Percentiles rank a stretch among this genome's conserved stretches.
These are phyloP conservation scores for Jordanella pulchra DNA, from an alignment of 2,797 vertebrate species.

Conservation along the genomic window DNA sequence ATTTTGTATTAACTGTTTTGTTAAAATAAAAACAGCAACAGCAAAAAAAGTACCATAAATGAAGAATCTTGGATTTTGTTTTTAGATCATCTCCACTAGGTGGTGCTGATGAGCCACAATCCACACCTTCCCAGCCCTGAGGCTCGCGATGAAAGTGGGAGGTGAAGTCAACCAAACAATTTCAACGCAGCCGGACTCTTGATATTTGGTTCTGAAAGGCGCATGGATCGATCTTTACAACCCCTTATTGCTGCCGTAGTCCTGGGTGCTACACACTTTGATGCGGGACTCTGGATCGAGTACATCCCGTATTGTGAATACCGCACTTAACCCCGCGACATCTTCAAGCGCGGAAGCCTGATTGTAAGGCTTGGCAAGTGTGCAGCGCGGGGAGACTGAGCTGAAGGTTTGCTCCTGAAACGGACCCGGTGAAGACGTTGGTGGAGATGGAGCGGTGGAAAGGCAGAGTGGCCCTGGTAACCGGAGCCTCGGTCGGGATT, in stretches of 20 bases:
- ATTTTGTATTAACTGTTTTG: too few relatives aligned
- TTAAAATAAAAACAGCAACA: too few relatives aligned
- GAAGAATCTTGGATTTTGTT: not conserved
- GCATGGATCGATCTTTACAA: conserved; percentile 60
- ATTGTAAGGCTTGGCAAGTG: not conserved
- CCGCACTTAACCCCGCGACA: not conserved
- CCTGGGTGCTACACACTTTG: conserved; percentile 59
- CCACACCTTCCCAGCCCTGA: not conserved
- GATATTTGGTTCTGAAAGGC: conserved; percentile 70
- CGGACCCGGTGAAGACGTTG: conserved; percentile 79
- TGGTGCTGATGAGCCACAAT: conserved; percentile 21
- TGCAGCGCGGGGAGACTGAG: not conserved
- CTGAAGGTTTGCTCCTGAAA: not conserved
- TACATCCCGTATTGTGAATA: conserved; percentile 33
- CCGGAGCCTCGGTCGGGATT: conserved; percentile 92
- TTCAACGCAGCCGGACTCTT: conserved; percentile 42
- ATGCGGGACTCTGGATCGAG: conserved; percentile 25
- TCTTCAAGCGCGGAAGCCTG: not conserved
- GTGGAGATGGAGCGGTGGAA: conserved; percentile 90
- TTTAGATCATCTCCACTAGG: conserved; percentile 25
- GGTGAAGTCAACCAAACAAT: conserved; percentile 60
- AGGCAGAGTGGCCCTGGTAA: conserved; percentile 92
- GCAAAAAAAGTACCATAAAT: not conserved
- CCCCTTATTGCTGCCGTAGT: conserved; percentile 38
- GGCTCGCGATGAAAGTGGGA: conserved; percentile 58